Percentiles rank a stretch among this genome's conserved stretches.
Evolutionary conservation across 2,113 vertebrate species (phyloP).

Genomic region (Notothenia rossii): DNA sequence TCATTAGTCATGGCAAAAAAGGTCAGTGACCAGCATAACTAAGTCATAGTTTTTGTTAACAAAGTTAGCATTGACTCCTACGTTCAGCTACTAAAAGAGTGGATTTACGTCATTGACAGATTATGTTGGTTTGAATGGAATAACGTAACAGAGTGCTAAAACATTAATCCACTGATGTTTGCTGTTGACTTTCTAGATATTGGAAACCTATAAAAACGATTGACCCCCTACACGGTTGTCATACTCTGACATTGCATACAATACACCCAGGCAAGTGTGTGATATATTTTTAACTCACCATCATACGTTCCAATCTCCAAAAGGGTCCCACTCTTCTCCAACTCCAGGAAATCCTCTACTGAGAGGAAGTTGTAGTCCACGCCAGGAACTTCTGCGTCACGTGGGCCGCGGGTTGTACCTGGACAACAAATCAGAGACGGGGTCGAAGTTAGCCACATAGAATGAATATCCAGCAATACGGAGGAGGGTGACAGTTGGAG

Average conservation of each 20-base stretch:
- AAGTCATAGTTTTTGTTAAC: too few species aligned
- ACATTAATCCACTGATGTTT: not conserved
- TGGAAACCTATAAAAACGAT: not conserved
- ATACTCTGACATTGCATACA: not conserved
- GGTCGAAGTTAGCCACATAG: constrained; percentile 9
- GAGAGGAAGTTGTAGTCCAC: constrained; percentile 98
- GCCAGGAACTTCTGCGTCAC: constrained; percentile 96
- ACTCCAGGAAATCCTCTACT: constrained; percentile 93
- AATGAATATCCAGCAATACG: not conserved
- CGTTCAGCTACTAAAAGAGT: too few species aligned
- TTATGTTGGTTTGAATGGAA: not conserved
- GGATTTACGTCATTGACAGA: not conserved
- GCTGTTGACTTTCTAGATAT: not conserved
- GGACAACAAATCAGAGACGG: constrained; percentile 43
- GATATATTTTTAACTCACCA: constrained; percentile 82
- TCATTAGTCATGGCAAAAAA: too few species aligned
- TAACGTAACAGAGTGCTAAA: not conserved
- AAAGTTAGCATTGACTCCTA: too few species aligned
- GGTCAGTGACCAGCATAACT: too few species aligned
- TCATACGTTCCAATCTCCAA: constrained; percentile 98
- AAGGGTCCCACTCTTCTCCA: constrained; percentile 94
- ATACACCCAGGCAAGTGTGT: not conserved
- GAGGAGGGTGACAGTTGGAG: not conserved
- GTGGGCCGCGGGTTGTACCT: constrained; percentile 96
- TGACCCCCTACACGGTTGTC: not conserved